A percentile compares a stretch with the other conserved stretches of the same genome.
Conservation (phyloP, 1,140 invertebrate genomes). For the Formica exsecta region DNA sequence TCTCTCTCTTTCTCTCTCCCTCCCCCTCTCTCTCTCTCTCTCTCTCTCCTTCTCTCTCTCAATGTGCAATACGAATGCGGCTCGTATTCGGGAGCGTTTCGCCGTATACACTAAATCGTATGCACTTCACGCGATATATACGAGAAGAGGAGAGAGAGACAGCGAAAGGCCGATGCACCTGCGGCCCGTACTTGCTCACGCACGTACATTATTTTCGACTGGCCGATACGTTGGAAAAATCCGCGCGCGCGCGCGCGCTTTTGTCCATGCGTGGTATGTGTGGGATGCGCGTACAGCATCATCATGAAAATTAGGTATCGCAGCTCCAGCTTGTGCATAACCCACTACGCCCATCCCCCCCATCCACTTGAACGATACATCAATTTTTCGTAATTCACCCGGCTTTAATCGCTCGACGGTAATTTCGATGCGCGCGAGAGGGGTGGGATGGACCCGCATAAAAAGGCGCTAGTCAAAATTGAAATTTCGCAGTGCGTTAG, state of each 20-base stretch:
- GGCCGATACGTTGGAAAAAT: conserved; percentile 50
- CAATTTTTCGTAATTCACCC: conserved; percentile 70
- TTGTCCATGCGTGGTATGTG: conserved; percentile 38
- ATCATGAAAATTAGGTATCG: conserved; percentile 72
- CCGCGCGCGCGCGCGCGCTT: conserved; percentile 6
- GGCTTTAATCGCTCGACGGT: conserved; percentile 52
- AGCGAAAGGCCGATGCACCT: neutral
- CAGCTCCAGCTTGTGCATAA: conserved; percentile 15
- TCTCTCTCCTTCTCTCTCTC: neutral
- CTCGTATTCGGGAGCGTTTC: neutral
- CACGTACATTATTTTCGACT: conserved; percentile 65
- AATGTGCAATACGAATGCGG: conserved; percentile 19
- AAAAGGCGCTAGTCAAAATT: conserved; percentile 43
- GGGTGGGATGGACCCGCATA: neutral
- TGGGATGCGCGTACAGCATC: conserved; percentile 28
- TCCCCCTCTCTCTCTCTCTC: neutral
- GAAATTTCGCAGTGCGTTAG: conserved; percentile 53
- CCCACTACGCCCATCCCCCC: neutral
- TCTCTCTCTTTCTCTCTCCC: neutral
- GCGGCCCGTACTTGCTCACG: conserved; percentile 37
- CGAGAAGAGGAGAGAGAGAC: neutral
- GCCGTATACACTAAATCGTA: conserved; percentile 13
- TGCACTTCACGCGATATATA: conserved; percentile 21
- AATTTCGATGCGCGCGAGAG: neutral
- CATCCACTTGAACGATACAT: conserved; percentile 8